Conservation (phyloP, 2,888 invertebrate species). For the Willowsia nigromaculata region DNA sequence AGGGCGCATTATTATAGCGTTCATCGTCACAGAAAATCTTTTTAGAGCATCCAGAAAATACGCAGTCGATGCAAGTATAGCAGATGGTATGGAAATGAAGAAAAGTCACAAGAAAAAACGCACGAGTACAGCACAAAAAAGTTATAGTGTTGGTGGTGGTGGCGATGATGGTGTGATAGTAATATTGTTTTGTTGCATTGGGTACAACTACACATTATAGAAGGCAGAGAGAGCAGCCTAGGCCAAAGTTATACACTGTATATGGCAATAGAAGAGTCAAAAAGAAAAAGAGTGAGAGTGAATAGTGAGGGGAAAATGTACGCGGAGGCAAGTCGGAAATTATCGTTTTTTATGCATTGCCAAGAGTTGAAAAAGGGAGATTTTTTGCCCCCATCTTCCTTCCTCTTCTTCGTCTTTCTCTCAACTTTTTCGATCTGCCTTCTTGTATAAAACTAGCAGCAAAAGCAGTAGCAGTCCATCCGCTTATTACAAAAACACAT, state of each 20-base stretch:
- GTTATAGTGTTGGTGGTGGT: slow-evolving; percentile 4
- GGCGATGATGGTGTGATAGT: slow-evolving; percentile 11
- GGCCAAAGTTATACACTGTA: neutral
- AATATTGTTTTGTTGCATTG: slow-evolving; percentile 25
- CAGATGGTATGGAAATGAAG: slow-evolving; percentile 56
- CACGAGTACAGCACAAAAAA: slow-evolving; percentile 55
- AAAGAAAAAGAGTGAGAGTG: slow-evolving; percentile 38
- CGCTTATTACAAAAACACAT: neutral
- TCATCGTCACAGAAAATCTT: slow-evolving; percentile 43
- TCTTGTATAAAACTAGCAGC: neutral
- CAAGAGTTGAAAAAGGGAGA: slow-evolving; percentile 66
- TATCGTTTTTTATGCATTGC: slow-evolving; percentile 71
- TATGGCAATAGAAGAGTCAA: slow-evolving; percentile 27
- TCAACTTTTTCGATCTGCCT: slow-evolving; percentile 59
- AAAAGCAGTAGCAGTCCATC: neutral
- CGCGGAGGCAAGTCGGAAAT: slow-evolving; percentile 71
- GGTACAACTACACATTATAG: neutral
- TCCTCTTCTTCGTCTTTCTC: slow-evolving; percentile 52
- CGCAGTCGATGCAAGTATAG: neutral
- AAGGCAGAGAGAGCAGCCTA: neutral
- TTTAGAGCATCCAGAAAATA: slow-evolving; percentile 41
- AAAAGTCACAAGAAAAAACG: slow-evolving; percentile 50
- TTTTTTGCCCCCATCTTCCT: slow-evolving; percentile 68
- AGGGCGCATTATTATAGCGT: slow-evolving; percentile 44
- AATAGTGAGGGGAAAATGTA: slow-evolving; percentile 46